A percentile compares a stretch with the other conserved stretches of the same genome.
These are phyloP conservation scores for Amphiura filiformis DNA, from an alignment of 35 echinoderm and acorn worm genomes.

Conservation along the genomic window DNA sequence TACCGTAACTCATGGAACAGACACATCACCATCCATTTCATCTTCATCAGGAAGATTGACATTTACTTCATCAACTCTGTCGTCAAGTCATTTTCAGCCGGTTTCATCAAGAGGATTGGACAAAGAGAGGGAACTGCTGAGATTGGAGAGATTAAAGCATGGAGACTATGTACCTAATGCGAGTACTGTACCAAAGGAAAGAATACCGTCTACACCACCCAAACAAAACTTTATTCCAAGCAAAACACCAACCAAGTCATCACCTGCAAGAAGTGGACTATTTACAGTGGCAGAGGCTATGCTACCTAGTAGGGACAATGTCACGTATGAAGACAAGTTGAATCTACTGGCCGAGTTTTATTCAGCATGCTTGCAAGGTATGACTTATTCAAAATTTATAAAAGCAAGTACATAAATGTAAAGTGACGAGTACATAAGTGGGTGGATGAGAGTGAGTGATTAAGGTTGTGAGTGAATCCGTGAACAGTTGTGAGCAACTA, in stretches of 20 bases:
- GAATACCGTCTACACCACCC: background rate
- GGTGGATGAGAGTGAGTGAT: too few species aligned
- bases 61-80: background rate
- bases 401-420: too few species aligned
- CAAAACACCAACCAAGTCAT: conserved; percentile 24
- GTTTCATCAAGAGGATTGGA: background rate
- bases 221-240: conserved; percentile 28
- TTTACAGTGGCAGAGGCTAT: conserved; percentile 12
- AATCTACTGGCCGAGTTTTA: conserved; percentile 55
- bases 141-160: conserved; percentile 32
- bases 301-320: conserved; percentile 20
- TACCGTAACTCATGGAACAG: background rate
- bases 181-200: background rate
- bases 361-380: conserved; percentile 62
- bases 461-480: too few species aligned
- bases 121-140: conserved; percentile 54
- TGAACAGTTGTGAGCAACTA: too few species aligned
- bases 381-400: background rate
- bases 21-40: background rate
- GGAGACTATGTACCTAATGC: conserved; percentile 15
- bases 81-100: background rate
- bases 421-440: too few species aligned
- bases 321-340: conserved; percentile 43
- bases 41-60: background rate
- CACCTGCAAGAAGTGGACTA: conserved; percentile 12